Conservation (phyloP, 2,113 vertebrate genomes). For the Abramis brama region DNA sequence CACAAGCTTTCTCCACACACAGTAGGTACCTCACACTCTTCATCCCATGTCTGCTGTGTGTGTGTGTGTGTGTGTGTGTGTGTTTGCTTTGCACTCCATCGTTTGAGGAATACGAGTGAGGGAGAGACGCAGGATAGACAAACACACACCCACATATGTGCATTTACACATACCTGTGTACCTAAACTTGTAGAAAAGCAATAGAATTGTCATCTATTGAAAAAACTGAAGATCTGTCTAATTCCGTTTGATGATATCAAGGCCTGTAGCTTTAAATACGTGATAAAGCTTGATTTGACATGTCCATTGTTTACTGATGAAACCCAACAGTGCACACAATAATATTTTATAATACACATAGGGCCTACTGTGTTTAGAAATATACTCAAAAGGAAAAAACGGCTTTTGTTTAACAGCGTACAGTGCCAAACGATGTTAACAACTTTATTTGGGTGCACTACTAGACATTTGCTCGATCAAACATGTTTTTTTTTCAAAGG, state of each 20-base stretch:
- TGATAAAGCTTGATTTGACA: background rate
- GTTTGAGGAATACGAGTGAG: constrained; percentile 40
- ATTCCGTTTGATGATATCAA: background rate
- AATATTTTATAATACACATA: constrained; percentile 8
- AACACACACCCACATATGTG: constrained; percentile 51
- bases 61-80: constrained; percentile 24
- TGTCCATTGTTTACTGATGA: background rate
- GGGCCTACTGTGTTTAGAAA: constrained; percentile 12
- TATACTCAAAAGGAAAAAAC: background rate
- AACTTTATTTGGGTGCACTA: background rate
- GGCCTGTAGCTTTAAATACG: background rate
- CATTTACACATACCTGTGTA: constrained; percentile 45
- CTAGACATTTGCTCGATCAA: background rate
- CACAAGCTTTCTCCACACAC: constrained; percentile 47
- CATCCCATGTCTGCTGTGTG: constrained; percentile 48
- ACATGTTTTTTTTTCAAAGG: background rate
- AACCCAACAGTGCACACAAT: background rate
- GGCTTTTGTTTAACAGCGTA: background rate
- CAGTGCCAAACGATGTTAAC: background rate
- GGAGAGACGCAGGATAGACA: constrained; percentile 28
- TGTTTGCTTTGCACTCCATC: constrained; percentile 68
- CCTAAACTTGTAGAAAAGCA: constrained; percentile 34
- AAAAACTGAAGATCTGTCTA: background rate
- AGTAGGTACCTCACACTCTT: constrained; percentile 54
- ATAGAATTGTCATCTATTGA: background rate